Evolutionary conservation across 2,888 invertebrate species (phyloP).

Genomic region (Hedya salicella): DNA sequence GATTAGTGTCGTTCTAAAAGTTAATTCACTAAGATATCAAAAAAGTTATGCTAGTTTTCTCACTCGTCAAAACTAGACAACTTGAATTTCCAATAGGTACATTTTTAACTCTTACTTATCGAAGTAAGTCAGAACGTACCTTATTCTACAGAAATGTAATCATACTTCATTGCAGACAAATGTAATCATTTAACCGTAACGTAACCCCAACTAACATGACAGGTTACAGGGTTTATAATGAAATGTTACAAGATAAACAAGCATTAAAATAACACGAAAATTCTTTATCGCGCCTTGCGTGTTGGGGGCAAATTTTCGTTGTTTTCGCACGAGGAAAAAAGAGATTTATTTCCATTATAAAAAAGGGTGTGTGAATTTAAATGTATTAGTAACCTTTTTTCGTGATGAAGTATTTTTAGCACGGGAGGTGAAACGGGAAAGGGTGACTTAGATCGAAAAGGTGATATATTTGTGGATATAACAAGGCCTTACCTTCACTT

Average conservation of each 20-base stretch:
- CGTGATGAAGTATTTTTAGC: background rate
- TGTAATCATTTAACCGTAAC: background rate
- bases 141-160: background rate
- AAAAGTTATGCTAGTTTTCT: too few species aligned
- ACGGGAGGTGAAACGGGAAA: background rate
- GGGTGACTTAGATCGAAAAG: too few species aligned
- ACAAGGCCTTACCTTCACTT: too few species aligned
- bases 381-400: constrained; percentile 14
- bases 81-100: too few species aligned
- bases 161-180: background rate
- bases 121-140: too few species aligned
- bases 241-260: constrained; percentile 14
- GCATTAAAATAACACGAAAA: constrained; percentile 9
- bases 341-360: constrained; percentile 29
- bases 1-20: too few species aligned
- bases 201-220: background rate
- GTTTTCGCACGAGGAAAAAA: constrained; percentile 20
- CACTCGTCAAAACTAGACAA: too few species aligned
- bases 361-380: constrained; percentile 29
- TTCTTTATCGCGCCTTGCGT: constrained; percentile 22
- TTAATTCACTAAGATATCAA: too few species aligned
- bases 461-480: too few species aligned
- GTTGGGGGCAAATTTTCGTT: constrained; percentile 32
- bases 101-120: too few species aligned
- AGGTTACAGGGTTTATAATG: background rate